A percentile compares a stretch with the other conserved stretches of the same genome.
Evolutionary conservation across 2,113 vertebrate genomes (phyloP).

Genomic region (Sceloporus tristichus): DNA sequence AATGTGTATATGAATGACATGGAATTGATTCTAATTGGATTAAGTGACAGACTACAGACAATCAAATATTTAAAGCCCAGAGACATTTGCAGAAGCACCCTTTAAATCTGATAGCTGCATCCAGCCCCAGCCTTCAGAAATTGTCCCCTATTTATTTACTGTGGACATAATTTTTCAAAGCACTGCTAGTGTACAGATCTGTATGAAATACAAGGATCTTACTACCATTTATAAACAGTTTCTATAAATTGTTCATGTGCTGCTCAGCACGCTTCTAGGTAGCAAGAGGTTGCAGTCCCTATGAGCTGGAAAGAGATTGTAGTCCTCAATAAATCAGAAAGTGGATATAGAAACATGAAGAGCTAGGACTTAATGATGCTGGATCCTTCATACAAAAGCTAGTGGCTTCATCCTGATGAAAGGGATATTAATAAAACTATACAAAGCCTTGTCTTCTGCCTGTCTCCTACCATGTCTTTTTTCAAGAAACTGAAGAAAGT

Average conservation of each 20-base stretch:
- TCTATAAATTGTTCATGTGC: conserved; percentile 49
- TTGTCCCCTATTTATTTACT: conserved; percentile 65
- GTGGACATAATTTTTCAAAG: conserved; percentile 51
- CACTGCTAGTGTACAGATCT: conserved; percentile 41
- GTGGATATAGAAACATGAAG: conserved; percentile 9
- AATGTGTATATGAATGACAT: neutral
- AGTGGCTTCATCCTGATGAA: neutral
- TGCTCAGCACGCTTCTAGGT: conserved; percentile 15
- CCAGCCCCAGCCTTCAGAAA: conserved; percentile 11
- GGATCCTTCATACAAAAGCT: neutral
- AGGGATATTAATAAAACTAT: neutral
- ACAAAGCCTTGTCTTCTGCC: neutral
- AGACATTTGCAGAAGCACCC: neutral
- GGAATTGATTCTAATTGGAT: neutral
- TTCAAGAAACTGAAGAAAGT: neutral
- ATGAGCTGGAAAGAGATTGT: conserved; percentile 43
- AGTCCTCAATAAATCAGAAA: conserved; percentile 46
- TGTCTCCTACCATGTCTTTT: neutral
- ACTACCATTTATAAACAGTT: conserved; percentile 37
- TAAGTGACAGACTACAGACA: neutral
- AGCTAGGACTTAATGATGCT: conserved; percentile 2
- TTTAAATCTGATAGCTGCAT: neutral
- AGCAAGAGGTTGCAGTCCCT: conserved; percentile 21
- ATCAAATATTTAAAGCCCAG: conserved; percentile 1
- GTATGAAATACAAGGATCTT: conserved; percentile 56